A percentile compares a stretch with the other conserved stretches of the same genome.
These are phyloP conservation scores for Diabrotica balteata DNA, from an alignment of 2,888 invertebrate genomes.

Conservation along the genomic window DNA sequence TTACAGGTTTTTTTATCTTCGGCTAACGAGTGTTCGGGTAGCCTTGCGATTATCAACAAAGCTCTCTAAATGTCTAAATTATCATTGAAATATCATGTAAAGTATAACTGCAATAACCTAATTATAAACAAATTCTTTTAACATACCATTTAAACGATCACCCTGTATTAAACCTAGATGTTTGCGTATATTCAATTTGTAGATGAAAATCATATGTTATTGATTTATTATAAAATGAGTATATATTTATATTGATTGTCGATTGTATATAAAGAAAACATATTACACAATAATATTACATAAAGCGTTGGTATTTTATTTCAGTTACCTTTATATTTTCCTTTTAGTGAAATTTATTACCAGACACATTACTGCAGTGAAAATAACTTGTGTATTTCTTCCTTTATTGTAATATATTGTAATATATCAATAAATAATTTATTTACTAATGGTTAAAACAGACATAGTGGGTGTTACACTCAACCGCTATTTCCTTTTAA, in stretches of 20 bases:
- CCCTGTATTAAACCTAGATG: constrained; percentile 32
- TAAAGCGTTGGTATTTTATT: constrained; percentile 20
- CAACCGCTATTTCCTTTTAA: no score
- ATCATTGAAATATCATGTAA: no score
- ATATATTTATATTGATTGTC: constrained; percentile 47
- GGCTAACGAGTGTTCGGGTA: no score
- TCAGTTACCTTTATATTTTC: background rate
- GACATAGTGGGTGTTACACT: no score
- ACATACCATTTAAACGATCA: background rate
- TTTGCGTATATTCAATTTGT: constrained; percentile 42
- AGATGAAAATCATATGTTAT: constrained; percentile 41
- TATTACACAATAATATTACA: constrained; percentile 46
- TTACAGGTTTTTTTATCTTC: no score
- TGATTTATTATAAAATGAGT: constrained; percentile 37
- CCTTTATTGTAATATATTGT: no score
- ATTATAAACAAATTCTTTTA: no score
- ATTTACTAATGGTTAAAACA: no score
- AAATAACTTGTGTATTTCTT: background rate
- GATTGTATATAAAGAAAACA: constrained; percentile 47
- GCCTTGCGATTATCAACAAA: no score
- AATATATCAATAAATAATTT: no score
- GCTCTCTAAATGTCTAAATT: no score
- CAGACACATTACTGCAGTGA: background rate
- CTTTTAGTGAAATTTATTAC: background rate
- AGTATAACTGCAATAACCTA: no score